phyloP scores from a whole-genome alignment of 2,797 vertebrate species.

The Silurus aristotelis region DNA sequence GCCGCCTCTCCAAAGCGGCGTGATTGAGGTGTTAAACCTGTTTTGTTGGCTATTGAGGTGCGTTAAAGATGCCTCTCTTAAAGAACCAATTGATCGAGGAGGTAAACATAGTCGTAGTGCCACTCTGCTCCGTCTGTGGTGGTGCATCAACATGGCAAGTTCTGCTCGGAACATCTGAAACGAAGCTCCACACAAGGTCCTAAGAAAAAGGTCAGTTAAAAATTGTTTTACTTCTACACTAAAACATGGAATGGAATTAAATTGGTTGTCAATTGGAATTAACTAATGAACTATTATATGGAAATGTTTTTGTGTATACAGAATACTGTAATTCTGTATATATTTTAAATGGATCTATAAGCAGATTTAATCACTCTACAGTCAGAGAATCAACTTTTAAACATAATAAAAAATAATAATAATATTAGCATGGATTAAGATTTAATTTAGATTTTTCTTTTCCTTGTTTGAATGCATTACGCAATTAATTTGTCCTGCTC shows the following conservation, averaged over 20 bases:
- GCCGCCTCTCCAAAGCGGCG: constrained; percentile 40
- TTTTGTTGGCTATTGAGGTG: constrained; percentile 63
- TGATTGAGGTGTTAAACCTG: constrained; percentile 63
- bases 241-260: too few relatives aligned
- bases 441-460: neutral
- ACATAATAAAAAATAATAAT: neutral
- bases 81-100: constrained; percentile 41
- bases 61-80: constrained; percentile 38
- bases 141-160: neutral
- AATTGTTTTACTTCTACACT: constrained; percentile 22
- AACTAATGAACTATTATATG: too few relatives aligned
- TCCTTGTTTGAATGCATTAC: neutral
- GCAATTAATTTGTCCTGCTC: neutral
- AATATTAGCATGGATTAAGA: neutral
- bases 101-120: constrained; percentile 50
- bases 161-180: constrained; percentile 13
- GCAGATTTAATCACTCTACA: neutral
- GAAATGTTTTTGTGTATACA: too few relatives aligned
- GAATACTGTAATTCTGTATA: neutral
- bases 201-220: constrained; percentile 60
- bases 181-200: neutral
- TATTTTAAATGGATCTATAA: neutral
- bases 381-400: neutral
- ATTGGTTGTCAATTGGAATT: too few relatives aligned
- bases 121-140: neutral